Percentiles rank a stretch among this genome's conserved stretches.
Evolutionary conservation across 2,888 invertebrate species (phyloP).

Genomic region (Polydesmus complanatus): DNA sequence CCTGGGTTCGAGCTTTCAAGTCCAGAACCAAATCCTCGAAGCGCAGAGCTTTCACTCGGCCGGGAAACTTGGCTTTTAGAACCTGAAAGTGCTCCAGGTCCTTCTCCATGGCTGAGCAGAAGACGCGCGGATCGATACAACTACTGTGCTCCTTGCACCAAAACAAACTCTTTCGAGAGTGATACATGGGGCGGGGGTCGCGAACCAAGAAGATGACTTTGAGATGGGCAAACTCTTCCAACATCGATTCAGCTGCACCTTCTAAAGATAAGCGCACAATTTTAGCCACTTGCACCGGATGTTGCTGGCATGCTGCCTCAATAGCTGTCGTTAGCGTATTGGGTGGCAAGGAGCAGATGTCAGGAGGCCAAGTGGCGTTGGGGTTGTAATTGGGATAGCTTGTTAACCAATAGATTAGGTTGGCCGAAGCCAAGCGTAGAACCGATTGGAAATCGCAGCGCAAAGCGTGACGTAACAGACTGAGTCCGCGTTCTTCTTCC

Average conservation of each 20-base stretch:
- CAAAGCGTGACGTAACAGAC: background rate
- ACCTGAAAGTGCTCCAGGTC: conserved; percentile 44
- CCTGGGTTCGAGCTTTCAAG: too few relatives aligned
- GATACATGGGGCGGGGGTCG: conserved; percentile 74
- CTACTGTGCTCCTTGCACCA: conserved; percentile 66
- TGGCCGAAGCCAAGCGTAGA: too few relatives aligned
- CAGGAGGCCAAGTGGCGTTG: conserved; percentile 66
- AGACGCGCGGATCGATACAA: conserved; percentile 58
- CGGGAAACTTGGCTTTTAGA: conserved; percentile 51
- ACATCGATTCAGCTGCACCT: conserved; percentile 52
- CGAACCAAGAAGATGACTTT: conserved; percentile 63
- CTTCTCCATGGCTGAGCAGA: conserved; percentile 42
- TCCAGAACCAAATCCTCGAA: conserved; percentile 55
- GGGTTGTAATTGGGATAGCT: conserved; percentile 43
- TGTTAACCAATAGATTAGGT: conserved; percentile 22
- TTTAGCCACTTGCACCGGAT: conserved; percentile 42
- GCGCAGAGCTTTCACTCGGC: conserved; percentile 60
- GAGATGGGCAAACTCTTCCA: conserved; percentile 43
- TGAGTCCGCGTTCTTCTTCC: background rate
- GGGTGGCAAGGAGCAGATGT: conserved; percentile 47
- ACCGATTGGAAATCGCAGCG: conserved; percentile 2
- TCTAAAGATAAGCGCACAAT: conserved; percentile 62
- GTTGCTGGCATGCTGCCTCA: conserved; percentile 5
- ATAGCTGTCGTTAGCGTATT: conserved; percentile 45
- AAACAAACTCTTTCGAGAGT: conserved; percentile 65